A percentile compares a stretch with the other conserved stretches of the same genome.
Conservation (phyloP, 2,113 vertebrate genomes). For the Harpagus bidentatus region DNA sequence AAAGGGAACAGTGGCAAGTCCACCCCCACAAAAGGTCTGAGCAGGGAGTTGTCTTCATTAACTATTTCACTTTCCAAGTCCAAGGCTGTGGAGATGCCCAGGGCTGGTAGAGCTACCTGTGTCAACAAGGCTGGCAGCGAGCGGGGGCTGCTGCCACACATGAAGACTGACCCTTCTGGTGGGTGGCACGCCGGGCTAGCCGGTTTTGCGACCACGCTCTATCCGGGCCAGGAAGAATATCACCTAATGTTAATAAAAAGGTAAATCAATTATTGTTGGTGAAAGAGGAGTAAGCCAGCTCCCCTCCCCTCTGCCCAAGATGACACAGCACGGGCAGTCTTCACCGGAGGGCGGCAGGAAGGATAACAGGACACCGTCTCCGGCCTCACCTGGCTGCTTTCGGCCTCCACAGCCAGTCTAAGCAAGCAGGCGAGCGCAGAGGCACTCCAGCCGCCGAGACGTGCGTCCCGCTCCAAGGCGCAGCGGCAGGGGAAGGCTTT, state of each 20-base stretch:
- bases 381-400: neutral
- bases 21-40: neutral
- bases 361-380: rapidly evolving
- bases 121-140: neutral
- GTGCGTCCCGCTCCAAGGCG: too few species aligned
- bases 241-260: neutral
- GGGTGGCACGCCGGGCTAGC: neutral
- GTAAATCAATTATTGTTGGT: neutral
- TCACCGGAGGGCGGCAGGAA: neutral
- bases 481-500: neutral
- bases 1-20: neutral
- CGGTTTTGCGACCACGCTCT: neutral
- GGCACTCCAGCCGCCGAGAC: neutral
- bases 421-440: neutral
- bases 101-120: neutral
- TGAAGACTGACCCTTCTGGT: neutral
- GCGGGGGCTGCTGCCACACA: neutral
- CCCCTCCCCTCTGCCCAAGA: neutral
- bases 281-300: neutral
- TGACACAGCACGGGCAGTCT: neutral
- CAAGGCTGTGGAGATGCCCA: neutral
- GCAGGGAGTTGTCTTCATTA: neutral
- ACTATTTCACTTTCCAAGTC: neutral
- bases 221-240: neutral
- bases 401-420: neutral